These are phyloP conservation scores for Acanthurus leucopareius DNA, from an alignment of 2,797 vertebrate genomes.

Conservation along the genomic window DNA sequence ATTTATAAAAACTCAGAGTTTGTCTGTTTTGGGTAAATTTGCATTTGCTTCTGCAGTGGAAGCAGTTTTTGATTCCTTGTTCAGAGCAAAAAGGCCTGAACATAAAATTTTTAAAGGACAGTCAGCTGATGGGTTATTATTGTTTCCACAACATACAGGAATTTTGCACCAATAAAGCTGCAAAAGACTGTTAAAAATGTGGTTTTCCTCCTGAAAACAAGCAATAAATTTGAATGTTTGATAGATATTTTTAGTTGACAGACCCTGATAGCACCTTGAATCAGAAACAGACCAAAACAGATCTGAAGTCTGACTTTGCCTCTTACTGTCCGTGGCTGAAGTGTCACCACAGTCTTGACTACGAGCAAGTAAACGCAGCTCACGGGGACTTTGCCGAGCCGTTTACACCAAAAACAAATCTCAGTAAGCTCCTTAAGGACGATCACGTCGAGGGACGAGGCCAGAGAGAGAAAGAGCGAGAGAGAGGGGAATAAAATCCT, in stretches of 20 bases:
- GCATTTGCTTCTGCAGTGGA: too few relatives aligned
- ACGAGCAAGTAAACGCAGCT: conserved; percentile 30
- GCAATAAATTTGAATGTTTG: too few relatives aligned
- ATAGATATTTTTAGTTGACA: not conserved
- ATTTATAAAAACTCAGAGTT: too few relatives aligned
- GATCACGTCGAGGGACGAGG: conserved; percentile 20
- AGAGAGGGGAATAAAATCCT: not conserved
- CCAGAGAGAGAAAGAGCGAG: not conserved
- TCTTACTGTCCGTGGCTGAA: not conserved
- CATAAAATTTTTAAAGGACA: too few relatives aligned
- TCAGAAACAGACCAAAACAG: not conserved
- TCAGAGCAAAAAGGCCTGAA: too few relatives aligned
- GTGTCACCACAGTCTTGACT: not conserved
- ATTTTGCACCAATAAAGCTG: not conserved
- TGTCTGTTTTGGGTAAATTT: too few relatives aligned
- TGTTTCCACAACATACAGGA: too few relatives aligned
- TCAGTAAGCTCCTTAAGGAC: conserved; percentile 57
- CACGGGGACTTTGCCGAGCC: conserved; percentile 3
- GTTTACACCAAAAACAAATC: conserved; percentile 48
- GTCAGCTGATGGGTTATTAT: too few relatives aligned
- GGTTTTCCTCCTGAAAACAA: not conserved
- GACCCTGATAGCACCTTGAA: not conserved
- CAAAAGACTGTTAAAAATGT: too few relatives aligned
- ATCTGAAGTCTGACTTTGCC: conserved; percentile 6
- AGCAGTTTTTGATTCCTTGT: too few relatives aligned